phyloP scores from a whole-genome alignment of 2,888 invertebrate genomes.

The Odiellus spinosus region DNA sequence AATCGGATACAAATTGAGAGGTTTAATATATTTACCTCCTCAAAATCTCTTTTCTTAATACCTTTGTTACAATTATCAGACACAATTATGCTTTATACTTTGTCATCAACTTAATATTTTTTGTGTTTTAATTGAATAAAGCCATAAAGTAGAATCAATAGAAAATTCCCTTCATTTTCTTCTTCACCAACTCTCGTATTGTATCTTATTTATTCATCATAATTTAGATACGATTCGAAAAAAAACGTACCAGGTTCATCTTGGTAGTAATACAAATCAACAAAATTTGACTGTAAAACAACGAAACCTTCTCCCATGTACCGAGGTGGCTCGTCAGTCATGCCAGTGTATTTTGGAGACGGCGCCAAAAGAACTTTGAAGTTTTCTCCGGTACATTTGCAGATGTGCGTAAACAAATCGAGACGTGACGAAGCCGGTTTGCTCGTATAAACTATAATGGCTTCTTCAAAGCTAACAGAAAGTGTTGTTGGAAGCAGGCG shows the following conservation, averaged over 20 bases:
- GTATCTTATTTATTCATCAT: no score
- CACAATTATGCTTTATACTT: no score
- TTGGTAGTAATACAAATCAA: conserved; percentile 92
- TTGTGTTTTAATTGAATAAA: no score
- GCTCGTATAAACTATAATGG: conserved; percentile 84
- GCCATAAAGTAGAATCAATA: no score
- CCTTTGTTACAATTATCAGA: no score
- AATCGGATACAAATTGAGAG: no score
- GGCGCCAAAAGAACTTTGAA: conserved; percentile 86
- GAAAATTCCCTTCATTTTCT: no score
- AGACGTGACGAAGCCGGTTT: conserved; percentile 84
- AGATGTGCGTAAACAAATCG: conserved; percentile 89
- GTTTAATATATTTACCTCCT: no score
- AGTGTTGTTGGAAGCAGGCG: conserved; percentile 82
- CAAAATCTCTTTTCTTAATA: no score
- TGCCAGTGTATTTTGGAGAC: conserved; percentile 81
- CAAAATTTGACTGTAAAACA: conserved; percentile 82
- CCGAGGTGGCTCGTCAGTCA: conserved; percentile 83
- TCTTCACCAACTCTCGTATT: no score
- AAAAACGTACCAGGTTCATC: conserved; percentile 85
- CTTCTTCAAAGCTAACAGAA: conserved; percentile 72
- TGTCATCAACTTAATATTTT: no score
- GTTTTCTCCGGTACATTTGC: conserved; percentile 86
- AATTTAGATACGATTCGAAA: no score
- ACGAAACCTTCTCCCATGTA: conserved; percentile 99